These are phyloP conservation scores for Salvator merianae DNA, from an alignment of 2,113 vertebrate species.

Conservation along the genomic window DNA sequence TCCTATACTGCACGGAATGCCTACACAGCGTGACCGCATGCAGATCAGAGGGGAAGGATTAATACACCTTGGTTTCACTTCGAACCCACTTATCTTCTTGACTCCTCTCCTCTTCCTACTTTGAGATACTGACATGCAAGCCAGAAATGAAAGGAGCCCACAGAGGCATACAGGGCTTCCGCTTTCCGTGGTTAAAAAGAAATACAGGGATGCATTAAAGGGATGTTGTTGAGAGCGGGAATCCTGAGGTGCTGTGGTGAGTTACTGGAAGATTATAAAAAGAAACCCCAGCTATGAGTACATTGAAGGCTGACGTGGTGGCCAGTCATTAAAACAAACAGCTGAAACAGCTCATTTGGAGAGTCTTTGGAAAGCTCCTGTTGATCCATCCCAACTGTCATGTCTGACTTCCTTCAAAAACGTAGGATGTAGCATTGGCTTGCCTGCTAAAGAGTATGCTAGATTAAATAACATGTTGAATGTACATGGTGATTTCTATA, in stretches of 20 bases:
- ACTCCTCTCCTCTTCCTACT: fast-evolving
- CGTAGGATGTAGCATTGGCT: background rate
- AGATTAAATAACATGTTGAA: background rate
- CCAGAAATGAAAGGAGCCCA: background rate
- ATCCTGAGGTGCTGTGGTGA: constrained; percentile 6
- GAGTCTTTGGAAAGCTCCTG: background rate
- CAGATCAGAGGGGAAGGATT: background rate
- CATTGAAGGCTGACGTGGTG: background rate
- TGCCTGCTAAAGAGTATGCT: background rate
- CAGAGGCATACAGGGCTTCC: background rate
- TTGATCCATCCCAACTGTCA: background rate
- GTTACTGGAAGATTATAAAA: constrained; percentile 31
- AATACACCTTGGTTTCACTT: too few relatives aligned
- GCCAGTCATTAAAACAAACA: fast-evolving
- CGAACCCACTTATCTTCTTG: too few relatives aligned
- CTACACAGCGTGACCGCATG: background rate
- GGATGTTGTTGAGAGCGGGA: constrained; percentile 22
- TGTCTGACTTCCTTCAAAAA: background rate
- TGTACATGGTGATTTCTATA: too few relatives aligned
- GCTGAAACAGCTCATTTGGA: background rate
- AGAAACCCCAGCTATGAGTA: background rate
- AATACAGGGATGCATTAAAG: constrained; percentile 42
- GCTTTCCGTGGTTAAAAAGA: constrained; percentile 39
- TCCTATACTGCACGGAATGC: background rate
- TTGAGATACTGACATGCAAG: background rate